phyloP scores from a whole-genome alignment of 1,140 invertebrate species.

The Trichomalopsis sarcophagae region DNA sequence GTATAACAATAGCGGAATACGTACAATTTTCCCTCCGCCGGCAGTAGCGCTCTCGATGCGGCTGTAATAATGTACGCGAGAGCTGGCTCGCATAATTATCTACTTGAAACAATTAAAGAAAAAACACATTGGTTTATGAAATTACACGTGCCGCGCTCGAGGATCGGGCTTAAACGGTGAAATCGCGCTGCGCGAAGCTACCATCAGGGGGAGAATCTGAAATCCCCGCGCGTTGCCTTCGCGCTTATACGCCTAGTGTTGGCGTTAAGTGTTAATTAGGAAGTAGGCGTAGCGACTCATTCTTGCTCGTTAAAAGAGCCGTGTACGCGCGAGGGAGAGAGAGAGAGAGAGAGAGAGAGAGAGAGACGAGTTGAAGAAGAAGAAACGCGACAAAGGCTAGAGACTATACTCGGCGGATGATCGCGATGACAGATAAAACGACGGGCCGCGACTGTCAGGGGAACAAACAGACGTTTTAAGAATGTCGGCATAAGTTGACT shows the following conservation, averaged over 20 bases:
- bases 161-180: slow-evolving; percentile 12
- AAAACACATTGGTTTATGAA: not conserved
- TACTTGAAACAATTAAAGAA: not conserved
- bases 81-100: slow-evolving; percentile 4
- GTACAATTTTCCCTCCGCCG: not conserved
- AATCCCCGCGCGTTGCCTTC: not conserved
- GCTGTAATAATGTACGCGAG: not conserved
- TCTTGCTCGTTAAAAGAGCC: slow-evolving; percentile 29
- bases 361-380: not conserved
- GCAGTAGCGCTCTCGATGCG: not conserved
- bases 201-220: slow-evolving; percentile 7
- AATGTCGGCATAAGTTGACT: slow-evolving; percentile 22
- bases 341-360: not conserved
- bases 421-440: slow-evolving; percentile 42
- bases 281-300: slow-evolving; percentile 30
- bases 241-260: not conserved
- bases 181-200: not conserved
- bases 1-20: not conserved
- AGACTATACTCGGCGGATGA: slow-evolving; percentile 13
- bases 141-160: not conserved
- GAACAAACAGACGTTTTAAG: slow-evolving; percentile 40
- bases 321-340: not conserved
- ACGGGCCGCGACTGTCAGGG: slow-evolving; percentile 26
- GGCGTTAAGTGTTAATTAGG: slow-evolving; percentile 42
- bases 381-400: not conserved